Evolutionary conservation across 2,797 vertebrate genomes (phyloP).

Genomic region (Huso huso): DNA sequence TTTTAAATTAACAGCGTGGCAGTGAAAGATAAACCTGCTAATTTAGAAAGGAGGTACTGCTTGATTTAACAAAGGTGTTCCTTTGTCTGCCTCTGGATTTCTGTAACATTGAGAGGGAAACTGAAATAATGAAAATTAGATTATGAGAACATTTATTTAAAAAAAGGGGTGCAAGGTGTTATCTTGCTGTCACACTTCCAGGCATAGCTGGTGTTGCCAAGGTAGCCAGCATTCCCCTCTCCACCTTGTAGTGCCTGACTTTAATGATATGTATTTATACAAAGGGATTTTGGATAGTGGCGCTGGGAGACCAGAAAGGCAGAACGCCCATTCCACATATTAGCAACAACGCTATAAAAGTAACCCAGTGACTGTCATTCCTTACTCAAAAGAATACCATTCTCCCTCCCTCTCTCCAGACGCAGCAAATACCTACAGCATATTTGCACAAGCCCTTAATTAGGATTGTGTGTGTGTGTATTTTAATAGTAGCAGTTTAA

Average conservation of each 20-base stretch:
- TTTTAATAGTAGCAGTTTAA: no score
- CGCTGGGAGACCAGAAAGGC: no score
- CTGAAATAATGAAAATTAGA: neutral
- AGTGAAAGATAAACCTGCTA: constrained; percentile 35
- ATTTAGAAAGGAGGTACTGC: constrained; percentile 15
- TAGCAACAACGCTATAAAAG: no score
- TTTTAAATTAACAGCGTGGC: constrained; percentile 33
- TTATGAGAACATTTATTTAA: no score
- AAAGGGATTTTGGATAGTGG: neutral
- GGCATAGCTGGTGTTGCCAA: constrained; percentile 5
- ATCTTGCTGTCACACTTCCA: neutral
- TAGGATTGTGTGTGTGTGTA: no score
- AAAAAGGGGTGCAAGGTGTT: no score
- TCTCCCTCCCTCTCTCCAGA: no score
- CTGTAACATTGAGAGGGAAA: neutral
- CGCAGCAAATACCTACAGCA: no score
- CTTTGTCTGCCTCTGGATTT: neutral
- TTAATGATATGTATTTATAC: constrained; percentile 5
- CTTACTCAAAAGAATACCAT: no score
- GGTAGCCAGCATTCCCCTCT: constrained; percentile 6
- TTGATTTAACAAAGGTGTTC: neutral
- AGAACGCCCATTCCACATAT: no score
- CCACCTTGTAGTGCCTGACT: neutral
- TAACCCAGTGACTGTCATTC: no score
- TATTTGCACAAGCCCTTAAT: no score